Conservation (phyloP, 2,888 invertebrate genomes). For the Orthonychiurus folsomi region DNA sequence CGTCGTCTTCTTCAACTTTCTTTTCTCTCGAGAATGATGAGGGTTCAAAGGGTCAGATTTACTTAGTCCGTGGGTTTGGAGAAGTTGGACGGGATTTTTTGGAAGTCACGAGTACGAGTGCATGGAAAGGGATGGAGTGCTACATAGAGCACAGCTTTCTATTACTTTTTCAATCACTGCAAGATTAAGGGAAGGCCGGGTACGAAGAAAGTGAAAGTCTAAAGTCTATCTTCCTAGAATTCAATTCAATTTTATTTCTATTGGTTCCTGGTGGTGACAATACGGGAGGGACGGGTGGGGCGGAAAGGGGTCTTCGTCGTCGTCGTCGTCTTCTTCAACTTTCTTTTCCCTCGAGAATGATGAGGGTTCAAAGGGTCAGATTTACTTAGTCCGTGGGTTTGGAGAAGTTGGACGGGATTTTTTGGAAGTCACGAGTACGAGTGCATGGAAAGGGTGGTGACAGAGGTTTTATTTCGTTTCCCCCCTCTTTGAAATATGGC, state of each 20-base stretch:
- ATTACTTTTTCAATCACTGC: constrained; percentile 1
- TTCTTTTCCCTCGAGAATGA: constrained; percentile 5
- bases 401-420: background rate
- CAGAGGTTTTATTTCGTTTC: constrained; percentile 14
- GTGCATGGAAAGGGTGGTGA: constrained; percentile 9
- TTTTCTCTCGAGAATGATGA: constrained; percentile 2
- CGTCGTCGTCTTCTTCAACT: background rate
- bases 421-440: background rate
- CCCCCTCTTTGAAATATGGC: constrained; percentile 15
- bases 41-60: background rate
- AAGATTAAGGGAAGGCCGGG: background rate
- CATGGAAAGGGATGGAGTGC: no score
- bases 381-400: background rate
- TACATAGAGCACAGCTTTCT: no score
- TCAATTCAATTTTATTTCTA: constrained; percentile 12
- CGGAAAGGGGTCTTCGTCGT: constrained; percentile 9
- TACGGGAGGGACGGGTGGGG: constrained; percentile 5
- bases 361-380: background rate
- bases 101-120: background rate
- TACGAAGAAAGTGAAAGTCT: no score
- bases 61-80: background rate
- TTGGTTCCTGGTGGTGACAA: constrained; percentile 19
- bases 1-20: background rate
- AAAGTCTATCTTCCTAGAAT: background rate
- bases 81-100: background rate